Base-by-base conservation (phyloP, 2,888 invertebrate species). In the Ommatoiulus sabulosus region DNA sequence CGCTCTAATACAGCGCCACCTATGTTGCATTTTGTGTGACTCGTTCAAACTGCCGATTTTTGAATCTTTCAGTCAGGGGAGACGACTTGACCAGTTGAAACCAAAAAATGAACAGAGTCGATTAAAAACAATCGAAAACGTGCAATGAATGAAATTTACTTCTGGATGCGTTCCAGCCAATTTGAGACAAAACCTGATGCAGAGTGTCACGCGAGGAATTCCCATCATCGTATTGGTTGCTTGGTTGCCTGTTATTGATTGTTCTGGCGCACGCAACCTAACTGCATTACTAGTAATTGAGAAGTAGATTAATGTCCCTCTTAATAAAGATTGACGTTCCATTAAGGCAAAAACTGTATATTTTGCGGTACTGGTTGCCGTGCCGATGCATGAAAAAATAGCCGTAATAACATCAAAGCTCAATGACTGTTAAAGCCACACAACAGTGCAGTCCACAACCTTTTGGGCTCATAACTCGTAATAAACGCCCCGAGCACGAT, bases 221-320 rank as follows among this genome's bases (percentile, higher is more conserved):
- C 80, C 24, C 80, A 43, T 1, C 63, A 63, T 63, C 20, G n/a
- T 4, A 63, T 80, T 8, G 80, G 80, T 12, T 10, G 80, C 8
- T n/a, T 5, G 63, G 20, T 5, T 20, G 63, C 80, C 80, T 12
- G 4, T 12, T 80, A 80, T 80, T 80, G 80, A 80, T 80, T 80
- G 3, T 5, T 35, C 15, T 12, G 80, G 24, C 15, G 5, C 35
- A 86, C 3, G 86, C 86, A 12, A 17, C 46, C 44, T 44, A 86
- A 86, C 24, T 44, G 46, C 44, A 86, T 44, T 86, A 86, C 86
- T 6, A 10, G n/a, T 24, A 86, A 86, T n/a, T 20, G 86, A 20
- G 17, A 44, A 48, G 44, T 43, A 86, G 20, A 86, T 48, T 86
- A 24, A 86, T 86, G 44, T 24, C 20, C 46, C 86, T 24, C 24